phyloP scores from a whole-genome alignment of 1,140 invertebrate genomes.

The Lucilia cuprina region DNA sequence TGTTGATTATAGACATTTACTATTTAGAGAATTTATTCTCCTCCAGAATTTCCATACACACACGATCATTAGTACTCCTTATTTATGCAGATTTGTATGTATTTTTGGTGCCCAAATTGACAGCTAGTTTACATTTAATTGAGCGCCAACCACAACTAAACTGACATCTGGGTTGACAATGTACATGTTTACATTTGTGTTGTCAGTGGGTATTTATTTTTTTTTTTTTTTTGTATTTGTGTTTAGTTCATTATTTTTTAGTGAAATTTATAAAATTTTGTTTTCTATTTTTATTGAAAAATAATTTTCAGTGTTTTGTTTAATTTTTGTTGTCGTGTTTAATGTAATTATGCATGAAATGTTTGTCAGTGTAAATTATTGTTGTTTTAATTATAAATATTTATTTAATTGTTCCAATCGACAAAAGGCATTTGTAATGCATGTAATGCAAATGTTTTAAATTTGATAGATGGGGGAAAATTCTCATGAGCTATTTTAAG shows the following conservation, averaged over 20 bases:
- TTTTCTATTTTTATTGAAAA: not conserved
- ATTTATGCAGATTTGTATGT: not conserved
- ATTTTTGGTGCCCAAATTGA: not conserved
- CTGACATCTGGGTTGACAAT: slow-evolving; percentile 41
- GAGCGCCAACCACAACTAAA: slow-evolving; percentile 22
- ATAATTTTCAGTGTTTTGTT: not conserved
- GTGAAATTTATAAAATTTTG: not conserved
- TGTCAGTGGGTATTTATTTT: not conserved
- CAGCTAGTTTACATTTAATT: slow-evolving; percentile 27
- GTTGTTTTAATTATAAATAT: not conserved
- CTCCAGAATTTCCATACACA: not conserved
- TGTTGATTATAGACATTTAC: slow-evolving; percentile 7
- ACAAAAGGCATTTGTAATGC: not conserved
- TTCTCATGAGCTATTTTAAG: too few relatives aligned
- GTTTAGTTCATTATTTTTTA: not conserved
- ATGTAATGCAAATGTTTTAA: not conserved
- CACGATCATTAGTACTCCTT: not conserved
- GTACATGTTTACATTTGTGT: slow-evolving; percentile 29
- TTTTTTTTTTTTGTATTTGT: not conserved
- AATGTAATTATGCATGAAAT: not conserved
- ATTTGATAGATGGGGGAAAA: not conserved
- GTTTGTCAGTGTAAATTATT: not conserved
- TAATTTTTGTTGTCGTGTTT: not conserved
- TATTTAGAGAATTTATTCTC: not conserved
- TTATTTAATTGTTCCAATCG: not conserved